These are phyloP conservation scores for Papilio demoleus DNA, from an alignment of 2,888 invertebrate genomes.

Conservation along the genomic window DNA sequence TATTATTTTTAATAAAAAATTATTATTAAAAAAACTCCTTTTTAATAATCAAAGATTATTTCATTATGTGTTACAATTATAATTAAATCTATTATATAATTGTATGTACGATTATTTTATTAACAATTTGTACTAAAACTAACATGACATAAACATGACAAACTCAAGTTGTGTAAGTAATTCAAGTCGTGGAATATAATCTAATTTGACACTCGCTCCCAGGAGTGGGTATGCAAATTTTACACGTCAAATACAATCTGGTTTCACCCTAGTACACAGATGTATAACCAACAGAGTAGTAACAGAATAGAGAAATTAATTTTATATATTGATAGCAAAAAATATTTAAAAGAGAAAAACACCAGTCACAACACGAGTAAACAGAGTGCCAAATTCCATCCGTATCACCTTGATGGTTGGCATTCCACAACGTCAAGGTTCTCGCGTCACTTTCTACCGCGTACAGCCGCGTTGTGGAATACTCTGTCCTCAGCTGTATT, in stretches of 20 bases:
- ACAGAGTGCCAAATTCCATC: no score
- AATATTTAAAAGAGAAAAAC: no score
- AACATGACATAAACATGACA: not conserved
- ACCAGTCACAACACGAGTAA: no score
- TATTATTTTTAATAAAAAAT: no score
- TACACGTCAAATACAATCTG: conserved; percentile 14
- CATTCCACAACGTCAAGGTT: no score
- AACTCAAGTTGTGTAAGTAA: conserved; percentile 20
- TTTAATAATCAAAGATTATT: no score
- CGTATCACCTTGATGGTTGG: no score
- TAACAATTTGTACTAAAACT: not conserved
- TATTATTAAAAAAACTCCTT: no score
- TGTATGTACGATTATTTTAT: not conserved
- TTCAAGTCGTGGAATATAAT: conserved; percentile 29
- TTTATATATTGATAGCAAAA: not conserved
- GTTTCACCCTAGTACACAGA: conserved; percentile 7
- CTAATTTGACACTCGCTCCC: conserved; percentile 27
- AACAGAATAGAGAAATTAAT: not conserved
- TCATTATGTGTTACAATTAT: not conserved
- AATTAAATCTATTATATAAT: not conserved
- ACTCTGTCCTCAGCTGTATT: no score
- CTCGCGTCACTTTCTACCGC: no score
- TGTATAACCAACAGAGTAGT: no score
- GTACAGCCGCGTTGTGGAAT: no score
- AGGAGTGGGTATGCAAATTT: conserved; percentile 32